These are phyloP conservation scores for Crypturellus undulatus DNA, from an alignment of 2,113 vertebrate species.

Conservation along the genomic window DNA sequence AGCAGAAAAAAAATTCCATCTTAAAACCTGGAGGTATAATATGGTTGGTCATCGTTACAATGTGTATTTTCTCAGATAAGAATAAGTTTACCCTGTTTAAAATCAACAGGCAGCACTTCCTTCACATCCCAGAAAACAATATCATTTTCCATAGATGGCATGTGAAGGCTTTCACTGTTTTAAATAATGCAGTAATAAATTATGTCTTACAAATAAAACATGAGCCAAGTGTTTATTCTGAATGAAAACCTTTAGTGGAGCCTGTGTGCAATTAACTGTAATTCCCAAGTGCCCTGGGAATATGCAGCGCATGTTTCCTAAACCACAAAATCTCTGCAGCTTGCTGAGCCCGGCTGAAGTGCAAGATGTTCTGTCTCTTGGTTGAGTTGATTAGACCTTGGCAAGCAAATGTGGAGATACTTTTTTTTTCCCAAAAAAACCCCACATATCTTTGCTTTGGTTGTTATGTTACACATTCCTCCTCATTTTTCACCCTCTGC, in stretches of 20 bases:
- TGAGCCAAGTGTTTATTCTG: not conserved
- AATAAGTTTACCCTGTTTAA: not conserved
- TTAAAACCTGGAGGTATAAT: not conserved
- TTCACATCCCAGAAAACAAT: not conserved
- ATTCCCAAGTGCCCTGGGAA: not conserved
- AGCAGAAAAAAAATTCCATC: not conserved
- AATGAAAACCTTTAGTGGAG: not conserved
- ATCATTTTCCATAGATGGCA: not conserved
- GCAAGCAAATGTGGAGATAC: not conserved
- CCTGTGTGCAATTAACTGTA: not conserved
- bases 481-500: not conserved
- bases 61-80: not conserved
- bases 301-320: not conserved
- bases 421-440: not conserved
- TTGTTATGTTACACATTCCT: not conserved
- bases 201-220: conserved; percentile 10
- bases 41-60: not conserved
- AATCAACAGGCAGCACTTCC: not conserved
- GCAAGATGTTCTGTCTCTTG: not conserved
- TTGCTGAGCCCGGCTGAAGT: not conserved
- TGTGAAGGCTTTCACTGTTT: not conserved
- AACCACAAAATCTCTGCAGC: not conserved
- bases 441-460: not conserved
- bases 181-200: not conserved
- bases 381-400: not conserved